Evolutionary conservation across 2,888 invertebrate genomes (phyloP), one percentile per base, ranked within the genome.

Genomic region (Venusia cambrica): DNA sequence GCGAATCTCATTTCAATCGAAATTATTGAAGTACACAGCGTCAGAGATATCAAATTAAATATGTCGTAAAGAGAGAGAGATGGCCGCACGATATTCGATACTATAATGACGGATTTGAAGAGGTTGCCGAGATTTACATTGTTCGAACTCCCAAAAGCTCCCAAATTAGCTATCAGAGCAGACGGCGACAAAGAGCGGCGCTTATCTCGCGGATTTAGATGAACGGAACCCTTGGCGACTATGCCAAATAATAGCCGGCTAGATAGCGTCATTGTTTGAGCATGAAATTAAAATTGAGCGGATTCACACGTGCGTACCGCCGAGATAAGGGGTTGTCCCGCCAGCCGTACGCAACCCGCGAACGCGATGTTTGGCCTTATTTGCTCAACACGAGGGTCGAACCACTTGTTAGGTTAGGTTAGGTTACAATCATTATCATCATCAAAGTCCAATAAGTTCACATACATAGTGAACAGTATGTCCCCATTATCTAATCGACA

Each of bases 211-310:
- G 76, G 85, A 81, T 85, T 85, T 84, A 80, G 85, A 85, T 84
- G 83, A 81, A 79, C 77, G 73, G 73, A 73, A 77, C 84, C 85
- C 85, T 73, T 74, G 66, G 67, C 66, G 71, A 68, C 75, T 79
- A 75, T 84, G 79, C 78, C 80, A 80, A 83, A 85, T 84, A 85
- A 85, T 85, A 81, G 84, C 73, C 57, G 66, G 73, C 74, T 77
- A 80, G 83, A 84, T 85, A 81, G 72, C 85, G 79, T 74, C 84
- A 87, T 87, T 87, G 85, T 85, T 87, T 87, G 84, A 84, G 85
- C 85, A 87, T 87, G 85, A 87, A 87, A 87, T 87, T 87, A 87
- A 87, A 87, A 85, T 84, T 83, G 84, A 83, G 75, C 80, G 76
- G 74, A 78, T 85, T 87, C 85, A 85, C 85, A 87, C 85, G 85